Evolutionary conservation across 2,113 vertebrate genomes (phyloP).

Genomic region (Dinomys branickii): DNA sequence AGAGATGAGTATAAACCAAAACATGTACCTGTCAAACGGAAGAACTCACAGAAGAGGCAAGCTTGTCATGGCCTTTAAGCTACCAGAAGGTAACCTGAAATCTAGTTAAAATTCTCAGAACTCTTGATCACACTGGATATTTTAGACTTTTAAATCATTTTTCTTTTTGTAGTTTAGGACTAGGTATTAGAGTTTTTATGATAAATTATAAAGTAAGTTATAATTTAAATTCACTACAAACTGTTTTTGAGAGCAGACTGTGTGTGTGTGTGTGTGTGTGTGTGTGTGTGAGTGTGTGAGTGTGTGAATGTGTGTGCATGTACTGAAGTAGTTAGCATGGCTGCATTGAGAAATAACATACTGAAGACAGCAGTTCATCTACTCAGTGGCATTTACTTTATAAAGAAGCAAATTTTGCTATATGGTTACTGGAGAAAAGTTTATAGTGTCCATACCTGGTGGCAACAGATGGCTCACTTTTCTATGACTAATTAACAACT

Average conservation of each 20-base stretch:
- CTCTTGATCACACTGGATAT: constrained; percentile 3
- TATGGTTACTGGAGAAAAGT: neutral
- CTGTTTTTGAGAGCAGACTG: constrained; percentile 49
- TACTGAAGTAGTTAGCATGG: neutral
- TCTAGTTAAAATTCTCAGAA: neutral
- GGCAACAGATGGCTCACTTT: constrained; percentile 42
- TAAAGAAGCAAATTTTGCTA: neutral
- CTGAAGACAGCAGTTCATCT: neutral
- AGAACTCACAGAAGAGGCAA: constrained; percentile 43
- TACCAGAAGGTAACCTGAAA: neutral
- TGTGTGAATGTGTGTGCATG: no score
- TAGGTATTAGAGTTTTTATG: constrained; percentile 60
- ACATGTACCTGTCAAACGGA: constrained; percentile 62
- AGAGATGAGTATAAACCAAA: constrained; percentile 68
- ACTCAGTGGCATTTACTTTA: neutral
- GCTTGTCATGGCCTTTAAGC: neutral
- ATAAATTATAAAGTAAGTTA: constrained; percentile 43
- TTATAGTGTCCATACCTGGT: constrained; percentile 14
- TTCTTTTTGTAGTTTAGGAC: neutral
- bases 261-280: neutral
- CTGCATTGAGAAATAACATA: neutral
- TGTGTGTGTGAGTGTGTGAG: no score
- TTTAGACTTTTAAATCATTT: constrained; percentile 47
- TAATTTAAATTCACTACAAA: constrained; percentile 57
- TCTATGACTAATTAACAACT: constrained; percentile 35